Base-by-base conservation (phyloP, 35 echinoderm and acorn worm species). In the Apostichopus parvimensis region DNA sequence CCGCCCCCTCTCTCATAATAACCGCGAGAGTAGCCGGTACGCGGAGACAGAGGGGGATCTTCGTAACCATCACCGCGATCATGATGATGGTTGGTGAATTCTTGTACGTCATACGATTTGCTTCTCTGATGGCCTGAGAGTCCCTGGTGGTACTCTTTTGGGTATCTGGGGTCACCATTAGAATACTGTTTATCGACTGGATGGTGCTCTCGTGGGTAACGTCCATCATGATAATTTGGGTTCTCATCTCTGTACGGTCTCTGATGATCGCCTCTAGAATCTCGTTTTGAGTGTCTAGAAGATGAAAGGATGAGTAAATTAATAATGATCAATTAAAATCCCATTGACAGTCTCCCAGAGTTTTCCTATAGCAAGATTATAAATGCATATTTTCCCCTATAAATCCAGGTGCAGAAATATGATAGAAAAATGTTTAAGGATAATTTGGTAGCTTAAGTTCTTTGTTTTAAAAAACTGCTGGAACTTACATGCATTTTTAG, bases 161-260 rank as follows among this genome's bases (percentile, higher is more conserved):
- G 60, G 86, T 88, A 88, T n/a, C 86, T 75, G 10, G 86, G 61
- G 12, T 68, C 86, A 75, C 86, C 86, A 88, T 88, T 88, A 8
- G 57, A 52, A 14, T 66, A 66, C 58, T 68, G 61, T 10, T 45
- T 88, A 1, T 68, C 28, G 52, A 17, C 15, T 24, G 61, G 86
- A 34, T 58, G 62, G 10, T 88, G 62, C 20, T 88, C 86, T 88
- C 86, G 53, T 0, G 11, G 0, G 24, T 60, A 88, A 25, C 62
- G 21, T 9, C 53, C 68, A 55, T 88, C 86, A 14, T 54, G 86
- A 26, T 68, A 53, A 23, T 56, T 55, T 18, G 17, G 21, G 12
- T 57, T 82, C 18, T 87, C 58, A 87, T 88, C 68, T 15, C 68
- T 58, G 45, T 58, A 66, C 72, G 57, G 57, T 72, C 61, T 68